Evolutionary conservation across 2,888 invertebrate genomes (phyloP).

Genomic region (Eucera pruinosa): DNA sequence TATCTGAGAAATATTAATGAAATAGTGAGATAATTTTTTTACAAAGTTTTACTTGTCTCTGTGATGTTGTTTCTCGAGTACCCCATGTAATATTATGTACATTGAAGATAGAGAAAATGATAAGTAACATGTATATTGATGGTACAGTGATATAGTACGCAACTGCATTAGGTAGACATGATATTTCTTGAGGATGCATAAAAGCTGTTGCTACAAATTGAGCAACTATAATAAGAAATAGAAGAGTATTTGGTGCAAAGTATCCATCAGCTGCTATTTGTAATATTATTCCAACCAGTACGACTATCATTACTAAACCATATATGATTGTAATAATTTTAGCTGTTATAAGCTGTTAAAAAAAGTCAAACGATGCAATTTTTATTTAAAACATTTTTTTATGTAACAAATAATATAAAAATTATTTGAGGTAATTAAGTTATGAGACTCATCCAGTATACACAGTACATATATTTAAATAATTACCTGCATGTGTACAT

Average conservation of each 20-base stretch:
- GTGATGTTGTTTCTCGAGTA: conserved; percentile 89
- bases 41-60: conserved; percentile 72
- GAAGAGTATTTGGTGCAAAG: conserved; percentile 93
- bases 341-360: conserved; percentile 88
- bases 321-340: conserved; percentile 91
- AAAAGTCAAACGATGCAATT: no score
- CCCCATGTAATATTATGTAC: conserved; percentile 98
- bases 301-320: conserved; percentile 94
- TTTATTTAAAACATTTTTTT: no score
- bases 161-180: conserved; percentile 90
- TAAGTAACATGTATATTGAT: conserved; percentile 96
- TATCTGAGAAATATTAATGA: not conserved
- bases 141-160: conserved; percentile 97
- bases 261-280: conserved; percentile 92
- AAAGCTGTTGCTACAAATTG: conserved; percentile 86
- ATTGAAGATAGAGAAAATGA: conserved; percentile 96
- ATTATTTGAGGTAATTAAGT: no score
- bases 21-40: not conserved
- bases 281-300: conserved; percentile 91
- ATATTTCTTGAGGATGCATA: conserved; percentile 92
- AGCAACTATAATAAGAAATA: conserved; percentile 90
- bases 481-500: conserved; percentile 88
- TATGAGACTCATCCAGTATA: no score
- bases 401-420: no score
- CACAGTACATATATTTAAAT: not conserved